phyloP scores from a whole-genome alignment of 1,140 invertebrate species.

The Agrypnia vestita region DNA sequence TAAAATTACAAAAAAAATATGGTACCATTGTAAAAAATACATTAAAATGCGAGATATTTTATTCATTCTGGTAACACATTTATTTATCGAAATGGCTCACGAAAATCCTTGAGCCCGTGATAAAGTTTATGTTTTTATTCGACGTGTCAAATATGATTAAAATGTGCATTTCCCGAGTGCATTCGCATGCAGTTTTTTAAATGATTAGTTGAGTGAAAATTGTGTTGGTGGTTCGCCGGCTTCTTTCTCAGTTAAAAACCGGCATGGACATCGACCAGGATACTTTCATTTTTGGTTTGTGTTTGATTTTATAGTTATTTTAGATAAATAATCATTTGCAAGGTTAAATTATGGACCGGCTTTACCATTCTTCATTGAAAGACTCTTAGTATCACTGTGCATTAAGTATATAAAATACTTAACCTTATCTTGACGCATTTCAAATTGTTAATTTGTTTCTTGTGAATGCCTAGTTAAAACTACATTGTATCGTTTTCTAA shows the following conservation, averaged over 20 bases:
- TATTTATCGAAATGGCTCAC: conserved; percentile 31
- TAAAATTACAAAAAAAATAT: no score
- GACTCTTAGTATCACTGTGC: background rate
- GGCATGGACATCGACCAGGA: conserved; percentile 50
- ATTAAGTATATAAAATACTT: background rate
- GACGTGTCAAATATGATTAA: conserved; percentile 39
- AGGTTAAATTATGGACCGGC: conserved; percentile 3
- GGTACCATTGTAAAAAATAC: no score
- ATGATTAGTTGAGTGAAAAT: background rate
- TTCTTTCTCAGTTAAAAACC: conserved; percentile 1
- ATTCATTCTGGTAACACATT: conserved; percentile 13
- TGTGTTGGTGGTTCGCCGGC: background rate
- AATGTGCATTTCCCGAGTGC: conserved; percentile 10
- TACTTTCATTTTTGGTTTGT: conserved; percentile 47
- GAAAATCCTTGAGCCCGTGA: conserved; percentile 25
- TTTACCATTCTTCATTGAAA: background rate
- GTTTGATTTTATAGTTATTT: background rate
- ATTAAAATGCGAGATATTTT: background rate
- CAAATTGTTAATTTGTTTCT: background rate
- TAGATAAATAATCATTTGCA: background rate
- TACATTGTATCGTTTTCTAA: background rate
- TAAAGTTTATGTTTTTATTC: conserved; percentile 47
- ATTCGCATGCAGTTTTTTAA: background rate
- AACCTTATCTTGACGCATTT: background rate
- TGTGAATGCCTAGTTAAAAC: background rate